Percentiles rank a stretch among this genome's conserved stretches.
Evolutionary conservation across 2,113 vertebrate species (phyloP).

Genomic region (Paradisaea rubra): DNA sequence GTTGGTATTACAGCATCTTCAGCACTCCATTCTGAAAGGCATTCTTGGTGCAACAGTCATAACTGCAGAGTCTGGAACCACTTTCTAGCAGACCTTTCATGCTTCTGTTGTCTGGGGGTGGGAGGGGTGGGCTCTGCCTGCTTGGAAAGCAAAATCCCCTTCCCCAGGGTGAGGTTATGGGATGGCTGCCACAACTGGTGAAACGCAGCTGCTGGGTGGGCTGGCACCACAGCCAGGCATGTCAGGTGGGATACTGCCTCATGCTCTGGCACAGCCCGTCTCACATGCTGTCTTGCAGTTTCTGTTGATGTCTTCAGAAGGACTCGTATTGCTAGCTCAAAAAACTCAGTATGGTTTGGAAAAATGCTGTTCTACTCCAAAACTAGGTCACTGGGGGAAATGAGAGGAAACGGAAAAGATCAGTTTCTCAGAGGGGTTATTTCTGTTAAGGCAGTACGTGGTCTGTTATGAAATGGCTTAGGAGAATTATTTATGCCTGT

Average conservation of each 20-base stretch:
- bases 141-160: not conserved
- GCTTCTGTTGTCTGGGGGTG: not conserved
- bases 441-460: not conserved
- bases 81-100: not conserved
- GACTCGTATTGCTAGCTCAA: not conserved
- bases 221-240: rapidly evolving
- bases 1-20: not conserved
- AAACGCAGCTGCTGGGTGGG: rapidly evolving
- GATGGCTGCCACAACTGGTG: rapidly evolving
- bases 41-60: not conserved
- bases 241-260: not conserved
- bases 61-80: not conserved
- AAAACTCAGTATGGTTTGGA: not conserved
- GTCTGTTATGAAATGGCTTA: not conserved
- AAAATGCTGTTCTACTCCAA: not conserved
- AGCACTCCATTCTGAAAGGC: not conserved
- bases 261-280: not conserved
- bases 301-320: not conserved
- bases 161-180: not conserved
- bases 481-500: not conserved
- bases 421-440: not conserved
- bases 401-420: not conserved
- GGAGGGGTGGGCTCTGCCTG: not conserved
- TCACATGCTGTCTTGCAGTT: not conserved
- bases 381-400: not conserved